phyloP scores from a whole-genome alignment of 2,113 vertebrate species.

The Oryzias celebensis region DNA sequence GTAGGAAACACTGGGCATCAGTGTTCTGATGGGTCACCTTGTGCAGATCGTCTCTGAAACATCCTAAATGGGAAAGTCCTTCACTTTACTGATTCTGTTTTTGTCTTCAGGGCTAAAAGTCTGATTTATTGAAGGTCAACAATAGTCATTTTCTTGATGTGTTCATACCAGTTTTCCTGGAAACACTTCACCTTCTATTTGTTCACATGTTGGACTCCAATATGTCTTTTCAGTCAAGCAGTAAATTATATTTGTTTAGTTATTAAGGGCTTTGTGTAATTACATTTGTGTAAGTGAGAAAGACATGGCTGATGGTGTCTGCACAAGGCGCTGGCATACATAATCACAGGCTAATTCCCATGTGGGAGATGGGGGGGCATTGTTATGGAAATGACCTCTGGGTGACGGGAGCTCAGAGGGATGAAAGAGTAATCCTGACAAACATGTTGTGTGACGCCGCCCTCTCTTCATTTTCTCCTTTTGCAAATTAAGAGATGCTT shows the following conservation, averaged over 20 bases:
- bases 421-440: constrained; percentile 68
- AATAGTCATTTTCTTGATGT: too few relatives aligned
- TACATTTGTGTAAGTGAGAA: constrained; percentile 72
- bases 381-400: constrained; percentile 79
- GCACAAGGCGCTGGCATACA: constrained; percentile 63
- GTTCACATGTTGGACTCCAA: constrained; percentile 18
- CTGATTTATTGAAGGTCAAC: too few relatives aligned
- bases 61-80: too few relatives aligned
- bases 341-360: constrained; percentile 74
- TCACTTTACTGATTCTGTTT: too few relatives aligned
- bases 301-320: constrained; percentile 68
- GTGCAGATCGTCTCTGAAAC: too few relatives aligned
- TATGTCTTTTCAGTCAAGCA: constrained; percentile 62
- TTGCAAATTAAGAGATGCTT: constrained; percentile 47
- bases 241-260: constrained; percentile 74
- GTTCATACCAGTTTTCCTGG: constrained; percentile 4
- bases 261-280: constrained; percentile 73
- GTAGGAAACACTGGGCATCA: too few relatives aligned
- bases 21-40: too few relatives aligned
- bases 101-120: too few relatives aligned
- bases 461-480: constrained; percentile 43
- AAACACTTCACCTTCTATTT: constrained; percentile 13
- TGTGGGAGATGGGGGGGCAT: constrained; percentile 67
- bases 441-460: constrained; percentile 38
- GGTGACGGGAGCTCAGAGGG: constrained; percentile 66